A percentile compares a stretch with the other conserved stretches of the same genome.
These are phyloP conservation scores for Leuciscus waleckii DNA, from an alignment of 2,797 vertebrate genomes.

Conservation along the genomic window DNA sequence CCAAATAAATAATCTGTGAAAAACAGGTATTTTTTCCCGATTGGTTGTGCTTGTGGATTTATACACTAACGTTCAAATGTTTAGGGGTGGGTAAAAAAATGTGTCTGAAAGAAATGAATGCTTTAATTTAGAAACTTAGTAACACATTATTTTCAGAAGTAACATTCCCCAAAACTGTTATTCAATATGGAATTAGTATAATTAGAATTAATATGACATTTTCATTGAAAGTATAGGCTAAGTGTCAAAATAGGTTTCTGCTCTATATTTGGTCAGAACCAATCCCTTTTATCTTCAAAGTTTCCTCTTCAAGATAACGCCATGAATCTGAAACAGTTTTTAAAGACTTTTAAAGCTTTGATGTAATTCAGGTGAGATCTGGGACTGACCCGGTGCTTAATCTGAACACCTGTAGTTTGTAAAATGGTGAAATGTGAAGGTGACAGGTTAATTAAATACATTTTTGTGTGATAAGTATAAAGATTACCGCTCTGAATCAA, in stretches of 20 bases:
- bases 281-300: not conserved
- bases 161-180: not conserved
- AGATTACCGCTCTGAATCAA: not conserved
- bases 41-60: not conserved
- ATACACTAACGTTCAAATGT: not conserved
- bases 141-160: not conserved
- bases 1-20: conserved; percentile 19
- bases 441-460: conserved; percentile 6
- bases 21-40: not conserved
- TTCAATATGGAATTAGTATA: not conserved
- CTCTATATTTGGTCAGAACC: conserved; percentile 29
- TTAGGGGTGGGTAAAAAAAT: not conserved
- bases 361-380: not conserved
- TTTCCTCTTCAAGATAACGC: not conserved
- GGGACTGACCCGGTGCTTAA: not conserved
- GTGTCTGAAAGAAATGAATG: not conserved
- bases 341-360: not conserved
- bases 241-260: conserved; percentile 39
- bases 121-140: not conserved
- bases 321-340: not conserved
- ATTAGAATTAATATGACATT: not conserved
- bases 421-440: not conserved
- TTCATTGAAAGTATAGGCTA: not conserved
- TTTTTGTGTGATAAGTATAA: not conserved
- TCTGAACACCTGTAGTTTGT: not conserved